Percentiles rank a stretch among this genome's conserved stretches.
phyloP scores from a whole-genome alignment of 2,888 invertebrate genomes.

The Nomada lathburiana region DNA sequence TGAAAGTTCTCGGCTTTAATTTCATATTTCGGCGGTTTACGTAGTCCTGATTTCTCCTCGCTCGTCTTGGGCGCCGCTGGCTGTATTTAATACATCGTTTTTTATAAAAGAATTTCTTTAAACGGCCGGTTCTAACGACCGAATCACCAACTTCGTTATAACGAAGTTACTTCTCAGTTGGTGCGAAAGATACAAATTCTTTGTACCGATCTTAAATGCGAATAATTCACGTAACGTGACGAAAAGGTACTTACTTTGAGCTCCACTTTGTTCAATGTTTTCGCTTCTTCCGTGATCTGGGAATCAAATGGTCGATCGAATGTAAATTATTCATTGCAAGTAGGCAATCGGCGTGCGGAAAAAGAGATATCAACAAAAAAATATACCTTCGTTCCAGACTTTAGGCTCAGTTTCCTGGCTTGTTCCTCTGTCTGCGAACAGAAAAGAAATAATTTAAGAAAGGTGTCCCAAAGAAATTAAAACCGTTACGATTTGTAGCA shows the following conservation, averaged over 20 bases:
- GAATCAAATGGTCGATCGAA: constrained; percentile 22
- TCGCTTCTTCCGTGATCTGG: constrained; percentile 77
- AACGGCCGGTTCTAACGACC: too few species aligned
- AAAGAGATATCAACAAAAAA: too few species aligned
- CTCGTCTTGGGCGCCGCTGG: constrained; percentile 76
- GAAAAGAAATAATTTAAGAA: not conserved
- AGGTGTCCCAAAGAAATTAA: not conserved
- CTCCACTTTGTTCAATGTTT: constrained; percentile 80
- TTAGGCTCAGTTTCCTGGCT: constrained; percentile 76
- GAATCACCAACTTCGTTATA: not conserved
- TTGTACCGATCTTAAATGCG: not conserved
- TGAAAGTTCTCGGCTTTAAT: constrained; percentile 86
- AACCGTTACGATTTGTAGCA: not conserved
- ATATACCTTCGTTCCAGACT: constrained; percentile 75
- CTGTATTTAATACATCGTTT: constrained; percentile 74
- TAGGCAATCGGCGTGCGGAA: not conserved
- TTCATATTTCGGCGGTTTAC: constrained; percentile 84
- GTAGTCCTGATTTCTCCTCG: constrained; percentile 83
- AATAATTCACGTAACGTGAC: not conserved
- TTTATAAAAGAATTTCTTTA: constrained; percentile 29
- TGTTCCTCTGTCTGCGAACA: constrained; percentile 79
- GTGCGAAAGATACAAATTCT: not conserved
- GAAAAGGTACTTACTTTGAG: constrained; percentile 82
- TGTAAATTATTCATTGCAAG: not conserved
- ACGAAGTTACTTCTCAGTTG: not conserved